Percentiles rank a stretch among this genome's conserved stretches.
These are phyloP conservation scores for Leucosticte australis DNA, from an alignment of 2,113 vertebrate genomes.

Conservation along the genomic window DNA sequence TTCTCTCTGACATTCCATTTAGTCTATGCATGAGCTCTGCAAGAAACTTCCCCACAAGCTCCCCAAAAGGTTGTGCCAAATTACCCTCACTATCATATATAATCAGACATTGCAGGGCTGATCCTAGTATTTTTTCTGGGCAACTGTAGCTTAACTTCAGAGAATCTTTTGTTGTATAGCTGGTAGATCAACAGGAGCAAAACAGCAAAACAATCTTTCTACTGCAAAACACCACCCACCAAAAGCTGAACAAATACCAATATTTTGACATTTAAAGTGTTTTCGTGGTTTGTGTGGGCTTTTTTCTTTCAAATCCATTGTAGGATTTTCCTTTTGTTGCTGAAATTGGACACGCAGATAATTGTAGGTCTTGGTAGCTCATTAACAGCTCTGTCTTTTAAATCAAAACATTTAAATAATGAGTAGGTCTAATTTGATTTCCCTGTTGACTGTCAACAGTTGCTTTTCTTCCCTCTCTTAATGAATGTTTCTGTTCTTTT, in stretches of 20 bases:
- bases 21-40: neutral
- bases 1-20: neutral
- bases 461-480: slow-evolving; percentile 9
- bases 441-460: slow-evolving; percentile 30
- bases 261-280: neutral
- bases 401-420: slow-evolving; percentile 58
- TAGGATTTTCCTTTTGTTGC: slow-evolving; percentile 10
- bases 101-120: neutral
- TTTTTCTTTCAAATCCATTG: neutral
- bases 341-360: slow-evolving; percentile 23
- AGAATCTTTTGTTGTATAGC: neutral
- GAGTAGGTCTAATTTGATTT: slow-evolving; percentile 52
- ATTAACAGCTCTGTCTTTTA: slow-evolving; percentile 47
- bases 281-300: neutral
- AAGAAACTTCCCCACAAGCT: neutral
- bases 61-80: neutral
- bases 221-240: neutral
- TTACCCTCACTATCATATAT: neutral
- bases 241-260: neutral
- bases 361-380: slow-evolving; percentile 45
- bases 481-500: slow-evolving; percentile 7
- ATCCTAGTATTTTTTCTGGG: neutral
- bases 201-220: neutral
- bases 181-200: neutral
- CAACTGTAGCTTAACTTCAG: neutral